phyloP scores from a whole-genome alignment of 53 echinoderm and acorn worm species.

The Hippasteria phrygiana region DNA sequence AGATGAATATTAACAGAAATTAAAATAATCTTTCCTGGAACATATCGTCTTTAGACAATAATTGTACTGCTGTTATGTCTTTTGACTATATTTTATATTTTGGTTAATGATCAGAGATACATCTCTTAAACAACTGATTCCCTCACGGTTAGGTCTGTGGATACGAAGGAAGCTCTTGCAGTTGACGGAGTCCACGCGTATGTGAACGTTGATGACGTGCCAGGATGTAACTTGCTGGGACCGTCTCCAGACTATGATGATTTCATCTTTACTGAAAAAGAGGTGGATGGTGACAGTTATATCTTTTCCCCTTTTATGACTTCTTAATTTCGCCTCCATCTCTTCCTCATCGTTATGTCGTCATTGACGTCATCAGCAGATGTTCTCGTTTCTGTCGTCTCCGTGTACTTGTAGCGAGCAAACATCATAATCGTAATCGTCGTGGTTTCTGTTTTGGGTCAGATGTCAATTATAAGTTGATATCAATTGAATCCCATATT shows the following conservation, averaged over 20 bases:
- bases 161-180: slow-evolving; percentile 68
- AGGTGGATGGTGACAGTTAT: slow-evolving; percentile 2
- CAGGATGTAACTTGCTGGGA: slow-evolving; percentile 70
- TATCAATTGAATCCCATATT: neutral
- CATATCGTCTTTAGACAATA: too few relatives aligned
- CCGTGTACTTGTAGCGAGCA: too few relatives aligned
- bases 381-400: too few relatives aligned
- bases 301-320: neutral
- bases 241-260: slow-evolving; percentile 41
- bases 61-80: too few relatives aligned
- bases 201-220: slow-evolving; percentile 71
- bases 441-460: neutral
- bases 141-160: slow-evolving; percentile 63
- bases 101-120: neutral
- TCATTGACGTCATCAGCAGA: too few relatives aligned
- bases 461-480: neutral
- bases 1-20: too few relatives aligned
- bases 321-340: too few relatives aligned
- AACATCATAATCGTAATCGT: too few relatives aligned
- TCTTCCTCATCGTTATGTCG: too few relatives aligned
- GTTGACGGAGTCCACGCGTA: slow-evolving; percentile 79
- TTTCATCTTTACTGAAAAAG: slow-evolving; percentile 44
- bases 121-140: neutral
- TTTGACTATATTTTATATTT: too few relatives aligned
- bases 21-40: too few relatives aligned